Conservation (phyloP, 2,113 vertebrate genomes). For the Pampusana beccarii region DNA sequence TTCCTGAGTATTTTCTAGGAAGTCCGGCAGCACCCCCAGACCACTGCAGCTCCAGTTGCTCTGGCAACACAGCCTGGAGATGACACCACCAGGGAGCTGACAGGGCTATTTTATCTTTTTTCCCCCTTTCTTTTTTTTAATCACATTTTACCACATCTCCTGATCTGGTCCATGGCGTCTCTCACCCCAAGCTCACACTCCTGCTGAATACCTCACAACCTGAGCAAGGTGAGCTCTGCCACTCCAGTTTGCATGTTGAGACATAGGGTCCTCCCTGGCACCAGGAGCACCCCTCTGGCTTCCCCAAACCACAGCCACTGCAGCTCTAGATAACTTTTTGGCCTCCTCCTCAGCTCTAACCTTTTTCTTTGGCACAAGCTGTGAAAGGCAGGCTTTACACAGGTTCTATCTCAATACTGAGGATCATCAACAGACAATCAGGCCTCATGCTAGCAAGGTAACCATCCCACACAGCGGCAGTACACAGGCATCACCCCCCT, state of each 20-base stretch:
- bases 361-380: neutral
- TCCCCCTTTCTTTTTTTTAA: too few relatives aligned
- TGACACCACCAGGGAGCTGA: neutral
- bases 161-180: neutral
- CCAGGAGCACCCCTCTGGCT: neutral
- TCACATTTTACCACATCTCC: neutral
- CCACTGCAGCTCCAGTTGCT: neutral
- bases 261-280: neutral
- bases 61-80: neutral
- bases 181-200: neutral
- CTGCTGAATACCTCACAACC: fast-evolving
- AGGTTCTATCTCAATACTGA: neutral
- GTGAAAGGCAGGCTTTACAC: neutral
- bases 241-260: neutral
- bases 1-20: neutral
- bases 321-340: neutral
- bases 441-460: fast-evolving
- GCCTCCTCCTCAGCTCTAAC: neutral
- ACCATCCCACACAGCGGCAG: neutral
- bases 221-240: fast-evolving
- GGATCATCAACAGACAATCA: neutral
- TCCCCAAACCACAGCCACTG: fast-evolving
- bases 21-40: neutral
- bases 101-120: neutral
- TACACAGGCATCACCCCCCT: fast-evolving